Evolutionary conservation across 2,888 invertebrate genomes (phyloP), one percentile per base, ranked within the genome.

Genomic region (Xanthia togata): DNA sequence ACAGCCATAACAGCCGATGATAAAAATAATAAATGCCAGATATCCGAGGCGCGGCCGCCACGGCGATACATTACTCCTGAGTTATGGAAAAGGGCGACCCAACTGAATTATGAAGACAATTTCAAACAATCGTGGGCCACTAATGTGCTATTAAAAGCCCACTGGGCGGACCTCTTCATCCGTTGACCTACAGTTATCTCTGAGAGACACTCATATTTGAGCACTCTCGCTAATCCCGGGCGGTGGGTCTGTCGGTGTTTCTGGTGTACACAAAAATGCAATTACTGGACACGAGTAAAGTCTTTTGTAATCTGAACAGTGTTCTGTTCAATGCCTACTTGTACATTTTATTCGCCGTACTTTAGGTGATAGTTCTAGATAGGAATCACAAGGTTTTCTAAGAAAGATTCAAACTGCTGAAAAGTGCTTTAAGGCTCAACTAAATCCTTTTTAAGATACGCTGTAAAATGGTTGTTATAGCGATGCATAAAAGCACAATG

Each of bases 61-160:
- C 78, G 78, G 81, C 84, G 81, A 89, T 89, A 89, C 86, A 84
- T 89, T 89, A 87, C 70, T 72, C 71, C 79, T 87, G 89, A 89
- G 84, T 90, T 89, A 89, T 87, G 87, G 81, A 83, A 86, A 87
- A 87, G 87, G 87, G 87, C 85, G 83, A 82, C 83, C 82, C 82
- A 69, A 77, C 81, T 89, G 89, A 92, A 89, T 91, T 92, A 92
- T 89, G 89, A 90, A 90, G 89, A 92, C 89, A 90, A 89, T 91
- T 91, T 89, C 88, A 88, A 89, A 91, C 88, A 90, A 89, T 87
- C 82, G 80, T 64, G 79, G 79, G 70, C 76, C 85, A 81, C 88
- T 91, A 89, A 90, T 87, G 83, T 82, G 76, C 85, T 81, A 87
- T 87, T 89, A 88, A 88, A 87, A 86, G 78, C 74, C 82, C 79